Percentiles rank a stretch among this genome's conserved stretches.
Evolutionary conservation across 2,797 vertebrate genomes (phyloP).

Genomic region (Sebastes wilsoni): DNA sequence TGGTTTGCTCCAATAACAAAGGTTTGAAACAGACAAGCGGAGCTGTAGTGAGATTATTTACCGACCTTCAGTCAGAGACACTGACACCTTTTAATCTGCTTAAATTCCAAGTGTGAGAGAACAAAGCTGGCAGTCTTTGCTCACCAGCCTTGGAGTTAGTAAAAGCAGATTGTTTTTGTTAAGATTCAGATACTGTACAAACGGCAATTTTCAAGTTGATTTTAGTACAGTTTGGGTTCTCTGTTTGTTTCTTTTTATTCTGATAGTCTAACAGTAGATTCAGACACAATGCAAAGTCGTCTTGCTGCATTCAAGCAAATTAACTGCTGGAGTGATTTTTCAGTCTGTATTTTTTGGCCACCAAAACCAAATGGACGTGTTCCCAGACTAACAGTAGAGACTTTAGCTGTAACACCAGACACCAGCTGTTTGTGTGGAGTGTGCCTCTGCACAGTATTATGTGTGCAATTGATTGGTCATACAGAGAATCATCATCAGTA

Average conservation of each 20-base stretch:
- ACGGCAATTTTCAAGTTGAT: background rate
- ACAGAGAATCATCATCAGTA: background rate
- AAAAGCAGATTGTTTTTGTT: background rate
- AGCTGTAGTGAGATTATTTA: constrained; percentile 7
- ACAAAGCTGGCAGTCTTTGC: background rate
- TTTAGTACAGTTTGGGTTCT: background rate
- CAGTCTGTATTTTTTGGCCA: background rate
- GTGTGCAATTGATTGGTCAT: background rate
- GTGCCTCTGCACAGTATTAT: background rate
- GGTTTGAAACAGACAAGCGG: background rate
- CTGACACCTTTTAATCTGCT: background rate
- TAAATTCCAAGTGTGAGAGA: background rate
- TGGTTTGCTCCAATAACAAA: constrained; percentile 33
- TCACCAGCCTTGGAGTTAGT: background rate
- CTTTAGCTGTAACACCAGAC: background rate
- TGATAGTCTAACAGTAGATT: background rate
- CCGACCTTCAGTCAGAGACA: background rate
- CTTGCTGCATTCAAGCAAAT: background rate
- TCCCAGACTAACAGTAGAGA: background rate
- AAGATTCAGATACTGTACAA: background rate
- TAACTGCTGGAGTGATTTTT: background rate
- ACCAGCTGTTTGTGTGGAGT: background rate
- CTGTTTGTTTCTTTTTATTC: background rate
- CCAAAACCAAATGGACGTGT: background rate
- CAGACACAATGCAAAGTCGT: background rate